Percentiles rank a stretch among this genome's conserved stretches.
Conservation (phyloP, 2,113 vertebrate species). For the Sphyrna mokarran region DNA sequence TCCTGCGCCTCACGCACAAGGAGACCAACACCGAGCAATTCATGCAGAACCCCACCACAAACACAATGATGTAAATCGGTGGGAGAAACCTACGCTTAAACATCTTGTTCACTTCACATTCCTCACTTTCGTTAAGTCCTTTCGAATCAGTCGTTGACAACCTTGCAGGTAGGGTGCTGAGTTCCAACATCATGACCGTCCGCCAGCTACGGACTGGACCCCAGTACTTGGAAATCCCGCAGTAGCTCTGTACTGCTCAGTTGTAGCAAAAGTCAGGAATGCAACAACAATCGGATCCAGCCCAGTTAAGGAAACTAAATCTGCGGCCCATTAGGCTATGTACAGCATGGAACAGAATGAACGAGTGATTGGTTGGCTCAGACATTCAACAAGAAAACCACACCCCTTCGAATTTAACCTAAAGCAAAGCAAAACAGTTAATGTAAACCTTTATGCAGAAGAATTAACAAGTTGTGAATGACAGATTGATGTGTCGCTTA, state of each 20-base stretch:
- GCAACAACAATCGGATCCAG: not conserved
- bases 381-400: not conserved
- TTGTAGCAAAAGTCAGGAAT: not conserved
- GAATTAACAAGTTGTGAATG: not conserved
- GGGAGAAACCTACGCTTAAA: constrained; percentile 51
- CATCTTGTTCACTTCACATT: not conserved
- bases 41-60: constrained; percentile 57
- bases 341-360: not conserved
- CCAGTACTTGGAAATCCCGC: not conserved
- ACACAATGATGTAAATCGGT: constrained; percentile 54
- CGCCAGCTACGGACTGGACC: not conserved
- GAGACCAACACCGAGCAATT: constrained; percentile 57
- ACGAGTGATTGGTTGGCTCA: not conserved
- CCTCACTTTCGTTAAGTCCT: not conserved
- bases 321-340: not conserved
- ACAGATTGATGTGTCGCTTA: not conserved
- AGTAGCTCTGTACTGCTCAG: not conserved
- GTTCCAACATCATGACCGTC: not conserved
- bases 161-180: not conserved
- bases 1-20: constrained; percentile 45
- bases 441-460: not conserved
- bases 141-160: not conserved
- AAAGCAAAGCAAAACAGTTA: not conserved
- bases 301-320: not conserved
- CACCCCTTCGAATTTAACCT: not conserved